These are phyloP conservation scores for Otolemur crassicaudatus DNA, from an alignment of 2,797 vertebrate genomes.

Conservation along the genomic window DNA sequence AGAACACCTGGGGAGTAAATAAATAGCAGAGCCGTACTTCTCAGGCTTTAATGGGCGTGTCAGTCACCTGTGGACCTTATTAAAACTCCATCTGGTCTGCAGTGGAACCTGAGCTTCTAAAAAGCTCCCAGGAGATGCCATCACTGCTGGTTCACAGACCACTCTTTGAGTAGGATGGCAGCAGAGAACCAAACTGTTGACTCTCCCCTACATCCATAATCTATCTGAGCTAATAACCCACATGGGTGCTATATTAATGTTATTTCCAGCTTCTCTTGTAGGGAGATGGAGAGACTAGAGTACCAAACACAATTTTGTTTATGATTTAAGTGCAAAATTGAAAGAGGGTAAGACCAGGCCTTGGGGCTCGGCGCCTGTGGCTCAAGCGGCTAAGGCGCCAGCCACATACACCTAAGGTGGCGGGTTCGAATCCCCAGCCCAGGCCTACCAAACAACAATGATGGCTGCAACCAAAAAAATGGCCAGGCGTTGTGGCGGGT, in stretches of 20 bases:
- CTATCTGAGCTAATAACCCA: not conserved
- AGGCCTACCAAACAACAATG: too few species aligned
- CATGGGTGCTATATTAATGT: not conserved
- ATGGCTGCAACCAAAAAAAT: too few species aligned
- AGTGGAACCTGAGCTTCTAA: not conserved
- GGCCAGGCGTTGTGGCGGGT: too few species aligned
- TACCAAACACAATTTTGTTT: not conserved
- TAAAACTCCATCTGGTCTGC: not conserved
- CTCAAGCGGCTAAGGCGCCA: too few species aligned
- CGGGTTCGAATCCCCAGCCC: too few species aligned
- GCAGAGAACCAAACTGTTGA: not conserved
- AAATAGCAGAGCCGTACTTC: not conserved
- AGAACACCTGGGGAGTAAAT: not conserved
- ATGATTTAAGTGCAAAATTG: not conserved
- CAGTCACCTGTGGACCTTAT: not conserved
- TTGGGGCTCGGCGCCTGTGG: too few species aligned
- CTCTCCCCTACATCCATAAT: not conserved
- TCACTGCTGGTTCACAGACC: not conserved
- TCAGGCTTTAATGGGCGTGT: not conserved
- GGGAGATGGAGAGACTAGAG: not conserved
- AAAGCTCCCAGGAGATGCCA: not conserved
- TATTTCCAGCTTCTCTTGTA: not conserved
- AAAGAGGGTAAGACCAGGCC: not conserved
- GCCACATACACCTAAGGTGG: too few species aligned
- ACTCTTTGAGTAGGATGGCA: not conserved